A percentile compares a stretch with the other conserved stretches of the same genome.
Conservation (phyloP, 2,113 vertebrate genomes). For the Megaleporinus macrocephalus region DNA sequence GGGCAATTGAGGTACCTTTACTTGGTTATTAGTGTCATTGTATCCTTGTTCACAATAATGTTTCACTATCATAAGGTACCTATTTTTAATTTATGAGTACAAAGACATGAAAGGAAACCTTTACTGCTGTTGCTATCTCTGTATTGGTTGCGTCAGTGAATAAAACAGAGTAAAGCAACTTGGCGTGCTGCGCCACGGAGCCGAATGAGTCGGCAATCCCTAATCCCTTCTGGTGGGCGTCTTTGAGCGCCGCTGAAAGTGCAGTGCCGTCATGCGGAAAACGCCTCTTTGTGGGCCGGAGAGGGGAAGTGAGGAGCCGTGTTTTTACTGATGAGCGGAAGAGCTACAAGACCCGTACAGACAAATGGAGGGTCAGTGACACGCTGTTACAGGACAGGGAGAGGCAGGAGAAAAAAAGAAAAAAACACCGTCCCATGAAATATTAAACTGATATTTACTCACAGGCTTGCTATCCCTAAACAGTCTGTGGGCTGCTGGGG, state of each 20-base stretch:
- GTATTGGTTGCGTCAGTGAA: too few relatives aligned
- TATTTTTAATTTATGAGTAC: too few relatives aligned
- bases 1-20: too few relatives aligned
- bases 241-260: slow-evolving; percentile 55
- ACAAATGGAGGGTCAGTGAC: slow-evolving; percentile 66
- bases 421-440: slow-evolving; percentile 73
- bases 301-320: slow-evolving; percentile 58
- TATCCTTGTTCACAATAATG: too few relatives aligned
- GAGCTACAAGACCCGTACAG: slow-evolving; percentile 71
- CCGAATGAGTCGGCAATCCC: neutral
- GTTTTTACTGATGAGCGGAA: slow-evolving; percentile 74
- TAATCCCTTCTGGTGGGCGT: slow-evolving; percentile 7
- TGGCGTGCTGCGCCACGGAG: too few relatives aligned
- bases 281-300: slow-evolving; percentile 71
- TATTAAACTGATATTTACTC: slow-evolving; percentile 81
- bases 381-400: slow-evolving; percentile 55
- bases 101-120: too few relatives aligned
- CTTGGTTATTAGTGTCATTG: too few relatives aligned
- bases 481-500: slow-evolving; percentile 58
- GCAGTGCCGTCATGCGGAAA: slow-evolving; percentile 76
- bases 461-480: slow-evolving; percentile 64
- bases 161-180: neutral
- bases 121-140: too few relatives aligned
- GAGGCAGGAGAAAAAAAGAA: slow-evolving; percentile 7
- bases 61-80: too few relatives aligned